Conservation (phyloP, 2,113 vertebrate genomes). For the Equus przewalskii region DNA sequence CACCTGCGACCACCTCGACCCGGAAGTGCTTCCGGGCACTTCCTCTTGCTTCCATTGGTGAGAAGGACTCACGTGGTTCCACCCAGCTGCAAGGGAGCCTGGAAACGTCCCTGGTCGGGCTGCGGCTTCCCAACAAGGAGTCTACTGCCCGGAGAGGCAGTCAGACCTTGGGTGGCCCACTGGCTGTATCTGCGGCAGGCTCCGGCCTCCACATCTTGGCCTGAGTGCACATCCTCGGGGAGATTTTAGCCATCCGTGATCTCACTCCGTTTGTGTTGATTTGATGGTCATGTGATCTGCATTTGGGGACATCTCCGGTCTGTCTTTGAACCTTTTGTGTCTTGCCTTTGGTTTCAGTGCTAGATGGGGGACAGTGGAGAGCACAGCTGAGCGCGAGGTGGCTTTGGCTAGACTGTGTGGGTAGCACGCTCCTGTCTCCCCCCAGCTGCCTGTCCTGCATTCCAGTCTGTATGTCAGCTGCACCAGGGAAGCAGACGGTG, state of each 20-base stretch:
- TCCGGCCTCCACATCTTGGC: background rate
- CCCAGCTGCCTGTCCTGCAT: too few species aligned
- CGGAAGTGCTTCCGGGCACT: background rate
- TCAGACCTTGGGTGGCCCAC: background rate
- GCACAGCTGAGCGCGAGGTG: accelerated
- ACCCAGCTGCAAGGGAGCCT: background rate
- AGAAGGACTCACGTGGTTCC: accelerated
- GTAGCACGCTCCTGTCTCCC: accelerated
- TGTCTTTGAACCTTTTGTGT: accelerated
- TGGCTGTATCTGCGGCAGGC: too few species aligned
- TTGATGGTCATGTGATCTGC: background rate
- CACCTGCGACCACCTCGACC: accelerated
- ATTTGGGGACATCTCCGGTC: background rate
- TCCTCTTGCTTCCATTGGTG: accelerated
- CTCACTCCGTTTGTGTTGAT: background rate
- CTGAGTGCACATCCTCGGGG: background rate
- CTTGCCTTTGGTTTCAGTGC: background rate
- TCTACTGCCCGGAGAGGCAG: accelerated
- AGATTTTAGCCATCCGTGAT: background rate
- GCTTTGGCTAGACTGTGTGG: accelerated
- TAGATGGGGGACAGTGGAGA: accelerated
- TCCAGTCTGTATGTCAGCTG: accelerated
- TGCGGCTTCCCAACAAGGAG: accelerated
- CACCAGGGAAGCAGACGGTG: background rate
- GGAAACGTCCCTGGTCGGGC: accelerated